Percentiles rank a stretch among this genome's conserved stretches.
phyloP scores from a whole-genome alignment of 2,797 vertebrate genomes.

The Phoxinus dragarum region DNA sequence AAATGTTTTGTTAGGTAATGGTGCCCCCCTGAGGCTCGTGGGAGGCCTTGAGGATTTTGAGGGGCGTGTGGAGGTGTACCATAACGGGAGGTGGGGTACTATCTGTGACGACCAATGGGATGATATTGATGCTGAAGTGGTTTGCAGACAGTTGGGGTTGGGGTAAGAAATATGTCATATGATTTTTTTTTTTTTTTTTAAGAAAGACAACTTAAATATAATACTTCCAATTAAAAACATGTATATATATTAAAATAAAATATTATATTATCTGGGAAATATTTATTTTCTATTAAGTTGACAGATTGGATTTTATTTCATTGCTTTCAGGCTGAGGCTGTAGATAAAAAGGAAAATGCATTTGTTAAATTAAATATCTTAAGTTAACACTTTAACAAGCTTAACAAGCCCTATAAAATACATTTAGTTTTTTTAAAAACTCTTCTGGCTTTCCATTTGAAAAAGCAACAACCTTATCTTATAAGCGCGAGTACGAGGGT shows the following conservation, averaged over 20 bases:
- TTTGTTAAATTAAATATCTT: neutral
- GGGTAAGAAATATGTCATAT: conserved; percentile 69
- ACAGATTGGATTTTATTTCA: neutral
- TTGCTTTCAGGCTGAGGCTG: neutral
- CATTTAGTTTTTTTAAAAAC: neutral
- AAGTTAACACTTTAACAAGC: neutral
- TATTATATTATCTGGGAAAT: neutral
- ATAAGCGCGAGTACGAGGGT: neutral
- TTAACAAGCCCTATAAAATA: neutral
- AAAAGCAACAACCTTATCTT: neutral
- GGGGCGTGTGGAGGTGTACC: conserved; percentile 75
- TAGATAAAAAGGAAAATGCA: neutral
- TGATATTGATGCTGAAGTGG: conserved; percentile 77
- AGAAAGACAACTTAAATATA: neutral
- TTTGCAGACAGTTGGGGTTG: conserved; percentile 77
- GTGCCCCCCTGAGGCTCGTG: conserved; percentile 82
- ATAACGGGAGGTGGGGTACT: conserved; percentile 72
- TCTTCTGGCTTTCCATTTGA: neutral
- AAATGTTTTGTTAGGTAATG: conserved; percentile 72
- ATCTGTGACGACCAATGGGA: conserved; percentile 79
- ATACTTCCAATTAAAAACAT: neutral
- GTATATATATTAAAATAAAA: neutral
- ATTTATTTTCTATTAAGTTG: neutral
- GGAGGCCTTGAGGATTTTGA: conserved; percentile 81
- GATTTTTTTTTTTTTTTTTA: too few species aligned